Percentiles rank a stretch among this genome's conserved stretches.
Conservation (phyloP, 2,113 vertebrate genomes). For the Otolemur garnettii region DNA sequence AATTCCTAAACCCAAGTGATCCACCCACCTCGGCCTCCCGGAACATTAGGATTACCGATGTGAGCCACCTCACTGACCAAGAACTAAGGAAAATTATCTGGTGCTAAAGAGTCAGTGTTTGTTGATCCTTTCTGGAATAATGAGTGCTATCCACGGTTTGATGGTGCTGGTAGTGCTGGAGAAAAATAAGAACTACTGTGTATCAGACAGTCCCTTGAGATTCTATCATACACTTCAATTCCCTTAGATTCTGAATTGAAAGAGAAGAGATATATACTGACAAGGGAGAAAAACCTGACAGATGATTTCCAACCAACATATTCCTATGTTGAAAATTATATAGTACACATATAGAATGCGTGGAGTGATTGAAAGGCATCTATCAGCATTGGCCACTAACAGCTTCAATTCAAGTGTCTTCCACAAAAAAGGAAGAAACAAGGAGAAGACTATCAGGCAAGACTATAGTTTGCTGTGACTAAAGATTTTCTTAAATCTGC, state of each 20-base stretch:
- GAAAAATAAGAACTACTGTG: neutral
- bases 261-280: neutral
- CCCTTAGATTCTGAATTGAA: neutral
- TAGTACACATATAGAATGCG: neutral
- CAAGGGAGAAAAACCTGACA: neutral
- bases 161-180: neutral
- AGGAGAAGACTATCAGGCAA: neutral
- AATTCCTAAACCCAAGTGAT: too few species aligned
- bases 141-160: neutral
- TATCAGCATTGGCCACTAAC: neutral
- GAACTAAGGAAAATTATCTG: neutral
- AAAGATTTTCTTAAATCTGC: neutral
- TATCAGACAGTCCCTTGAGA: neutral
- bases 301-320: neutral
- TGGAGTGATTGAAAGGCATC: neutral
- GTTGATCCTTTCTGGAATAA: neutral
- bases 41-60: too few species aligned
- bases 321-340: neutral
- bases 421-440: conserved; percentile 4
- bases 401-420: neutral
- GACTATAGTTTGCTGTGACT: neutral
- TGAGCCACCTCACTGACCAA: too few species aligned
- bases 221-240: too few species aligned
- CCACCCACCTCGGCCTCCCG: too few species aligned
- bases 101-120: neutral